Evolutionary conservation across 2,113 vertebrate species (phyloP).

Genomic region (Scophthalmus maximus): DNA sequence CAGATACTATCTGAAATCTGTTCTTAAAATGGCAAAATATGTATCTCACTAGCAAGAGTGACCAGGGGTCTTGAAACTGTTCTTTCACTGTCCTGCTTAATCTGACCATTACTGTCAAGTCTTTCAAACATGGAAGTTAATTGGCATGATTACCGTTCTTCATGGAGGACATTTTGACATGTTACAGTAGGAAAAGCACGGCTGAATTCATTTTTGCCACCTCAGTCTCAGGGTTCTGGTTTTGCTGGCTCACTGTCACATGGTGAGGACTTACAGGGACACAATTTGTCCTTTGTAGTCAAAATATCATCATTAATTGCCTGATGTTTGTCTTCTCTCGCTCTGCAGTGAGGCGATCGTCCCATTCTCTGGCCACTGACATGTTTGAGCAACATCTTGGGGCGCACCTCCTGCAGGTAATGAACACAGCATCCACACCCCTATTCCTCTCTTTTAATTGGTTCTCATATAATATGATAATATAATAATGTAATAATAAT

Average conservation of each 20-base stretch:
- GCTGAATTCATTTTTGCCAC: too few species aligned
- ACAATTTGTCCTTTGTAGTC: too few species aligned
- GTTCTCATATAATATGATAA: not conserved
- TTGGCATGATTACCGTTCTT: too few species aligned
- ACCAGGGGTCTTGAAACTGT: too few species aligned
- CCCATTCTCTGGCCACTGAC: conserved; percentile 83
- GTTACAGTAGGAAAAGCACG: not conserved
- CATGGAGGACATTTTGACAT: not conserved
- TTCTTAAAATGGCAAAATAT: not conserved
- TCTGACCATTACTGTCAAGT: not conserved
- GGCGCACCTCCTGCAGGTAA: conserved; percentile 92
- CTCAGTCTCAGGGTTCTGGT: too few species aligned
- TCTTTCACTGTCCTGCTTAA: not conserved
- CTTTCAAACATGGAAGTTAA: not conserved
- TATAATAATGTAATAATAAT: not conserved
- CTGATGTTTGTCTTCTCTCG: conserved; percentile 45
- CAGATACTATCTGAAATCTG: not conserved
- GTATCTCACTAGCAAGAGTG: too few species aligned
- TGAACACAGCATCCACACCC: not conserved
- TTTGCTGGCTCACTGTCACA: too few species aligned
- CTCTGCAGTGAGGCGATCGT: conserved; percentile 75
- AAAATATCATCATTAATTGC: not conserved
- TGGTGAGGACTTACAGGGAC: too few species aligned
- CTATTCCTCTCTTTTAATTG: not conserved
- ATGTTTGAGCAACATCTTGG: conserved; percentile 92